These are phyloP conservation scores for Cercocebus atys DNA, from an alignment of 2,113 vertebrate species.

Conservation along the genomic window DNA sequence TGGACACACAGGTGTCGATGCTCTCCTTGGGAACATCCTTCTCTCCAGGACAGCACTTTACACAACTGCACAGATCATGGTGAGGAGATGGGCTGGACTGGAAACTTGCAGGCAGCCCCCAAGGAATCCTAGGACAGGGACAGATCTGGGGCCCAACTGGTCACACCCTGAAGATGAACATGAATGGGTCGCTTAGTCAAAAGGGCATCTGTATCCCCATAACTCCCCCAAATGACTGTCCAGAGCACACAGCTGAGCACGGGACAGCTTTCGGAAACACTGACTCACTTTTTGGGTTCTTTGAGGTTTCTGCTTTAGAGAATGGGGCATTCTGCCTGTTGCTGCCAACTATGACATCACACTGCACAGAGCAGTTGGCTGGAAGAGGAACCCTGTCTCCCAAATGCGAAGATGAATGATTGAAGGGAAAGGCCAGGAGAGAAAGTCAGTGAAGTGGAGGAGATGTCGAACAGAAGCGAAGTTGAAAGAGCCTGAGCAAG, in stretches of 20 bases:
- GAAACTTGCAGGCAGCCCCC: not conserved
- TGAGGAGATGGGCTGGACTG: not conserved
- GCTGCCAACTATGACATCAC: conserved; percentile 26
- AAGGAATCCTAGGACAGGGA: not conserved
- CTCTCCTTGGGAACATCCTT: not conserved
- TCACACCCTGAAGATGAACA: not conserved
- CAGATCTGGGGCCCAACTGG: not conserved
- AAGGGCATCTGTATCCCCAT: not conserved
- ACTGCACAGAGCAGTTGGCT: not conserved
- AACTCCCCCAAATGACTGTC: not conserved
- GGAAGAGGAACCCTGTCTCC: not conserved
- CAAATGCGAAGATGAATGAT: not conserved
- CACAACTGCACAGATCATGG: not conserved
- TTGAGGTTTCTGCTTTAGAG: not conserved
- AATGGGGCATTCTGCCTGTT: not conserved
- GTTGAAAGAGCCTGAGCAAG: not conserved
- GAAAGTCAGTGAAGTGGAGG: not conserved
- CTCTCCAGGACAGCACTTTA: not conserved
- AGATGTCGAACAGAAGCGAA: rapidly evolving
- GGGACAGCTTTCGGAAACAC: not conserved
- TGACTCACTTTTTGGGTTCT: not conserved
- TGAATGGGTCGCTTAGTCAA: not conserved
- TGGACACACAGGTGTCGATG: not conserved
- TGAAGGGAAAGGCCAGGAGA: not conserved
- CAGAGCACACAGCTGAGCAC: not conserved